These are phyloP conservation scores for Mesembrinibis cayennensis DNA, from an alignment of 2,113 vertebrate genomes.

Conservation along the genomic window DNA sequence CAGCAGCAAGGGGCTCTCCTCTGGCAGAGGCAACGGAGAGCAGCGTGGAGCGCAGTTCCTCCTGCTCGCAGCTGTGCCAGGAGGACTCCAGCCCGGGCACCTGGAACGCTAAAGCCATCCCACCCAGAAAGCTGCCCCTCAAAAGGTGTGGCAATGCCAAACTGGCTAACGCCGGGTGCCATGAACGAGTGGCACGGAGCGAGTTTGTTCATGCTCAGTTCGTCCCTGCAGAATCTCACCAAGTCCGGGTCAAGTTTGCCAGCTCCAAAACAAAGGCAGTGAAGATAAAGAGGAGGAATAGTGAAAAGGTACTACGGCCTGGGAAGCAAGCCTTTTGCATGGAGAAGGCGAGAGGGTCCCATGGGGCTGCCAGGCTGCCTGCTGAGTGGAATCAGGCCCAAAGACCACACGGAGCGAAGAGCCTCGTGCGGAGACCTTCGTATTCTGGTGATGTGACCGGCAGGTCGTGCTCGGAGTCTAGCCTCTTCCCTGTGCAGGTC, in stretches of 20 bases:
- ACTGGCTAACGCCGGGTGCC: neutral
- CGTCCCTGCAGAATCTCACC: conserved; percentile 77
- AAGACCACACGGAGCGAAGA: conserved; percentile 32
- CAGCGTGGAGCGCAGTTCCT: neutral
- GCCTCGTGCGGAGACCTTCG: neutral
- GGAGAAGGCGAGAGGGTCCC: conserved; percentile 66
- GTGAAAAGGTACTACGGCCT: conserved; percentile 65
- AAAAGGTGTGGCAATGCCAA: conserved; percentile 39
- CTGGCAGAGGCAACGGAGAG: neutral
- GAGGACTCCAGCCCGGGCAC: neutral
- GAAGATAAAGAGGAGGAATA: conserved; percentile 77
- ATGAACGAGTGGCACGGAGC: conserved; percentile 36
- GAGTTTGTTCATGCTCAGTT: conserved; percentile 80
- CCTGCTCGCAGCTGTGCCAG: neutral
- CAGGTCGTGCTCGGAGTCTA: conserved; percentile 83
- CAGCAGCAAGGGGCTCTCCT: neutral
- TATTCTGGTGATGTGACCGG: conserved; percentile 66
- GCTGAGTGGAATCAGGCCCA: conserved; percentile 48
- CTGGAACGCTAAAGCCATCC: neutral
- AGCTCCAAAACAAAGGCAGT: conserved; percentile 79
- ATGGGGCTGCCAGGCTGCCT: neutral
- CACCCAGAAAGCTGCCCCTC: conserved; percentile 18
- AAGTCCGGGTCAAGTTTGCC: conserved; percentile 74
- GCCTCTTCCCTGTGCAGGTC: conserved; percentile 73
- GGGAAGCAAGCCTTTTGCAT: conserved; percentile 53